These are phyloP conservation scores for Pangasianodon gigas DNA, from an alignment of 2,113 vertebrate species.

Conservation along the genomic window DNA sequence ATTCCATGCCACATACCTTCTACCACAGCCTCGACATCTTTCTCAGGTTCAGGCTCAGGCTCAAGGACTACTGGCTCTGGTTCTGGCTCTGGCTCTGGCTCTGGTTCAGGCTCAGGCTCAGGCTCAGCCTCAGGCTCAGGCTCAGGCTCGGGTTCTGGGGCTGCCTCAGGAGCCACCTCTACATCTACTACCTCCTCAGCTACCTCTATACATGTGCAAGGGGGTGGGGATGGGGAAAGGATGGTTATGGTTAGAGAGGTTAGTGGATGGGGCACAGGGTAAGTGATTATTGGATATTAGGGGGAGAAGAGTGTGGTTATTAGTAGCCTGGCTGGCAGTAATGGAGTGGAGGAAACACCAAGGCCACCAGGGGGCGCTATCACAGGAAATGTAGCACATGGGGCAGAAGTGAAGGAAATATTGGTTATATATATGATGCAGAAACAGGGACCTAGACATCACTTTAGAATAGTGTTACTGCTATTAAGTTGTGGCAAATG, in stretches of 20 bases:
- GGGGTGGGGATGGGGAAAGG: constrained; percentile 36
- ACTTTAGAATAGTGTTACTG: not conserved
- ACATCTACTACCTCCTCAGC: constrained; percentile 74
- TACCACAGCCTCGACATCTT: constrained; percentile 44
- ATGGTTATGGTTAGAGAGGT: constrained; percentile 36
- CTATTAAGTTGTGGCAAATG: not conserved
- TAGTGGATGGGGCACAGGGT: constrained; percentile 29
- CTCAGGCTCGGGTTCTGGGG: constrained; percentile 68
- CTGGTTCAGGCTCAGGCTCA: constrained; percentile 61
- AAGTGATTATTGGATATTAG: constrained; percentile 11
- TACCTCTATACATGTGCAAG: constrained; percentile 72
- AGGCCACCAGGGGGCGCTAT: not conserved
- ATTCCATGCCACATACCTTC: constrained; percentile 82
- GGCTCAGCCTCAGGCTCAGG: constrained; percentile 64
- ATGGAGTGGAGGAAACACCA: not conserved
- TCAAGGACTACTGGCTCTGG: constrained; percentile 59
- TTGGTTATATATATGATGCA: constrained; percentile 5
- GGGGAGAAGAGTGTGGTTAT: constrained; percentile 6
- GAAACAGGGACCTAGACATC: constrained; percentile 22
- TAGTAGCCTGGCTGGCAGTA: not conserved
- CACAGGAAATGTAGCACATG: constrained; percentile 2
- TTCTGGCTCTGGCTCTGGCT: constrained; percentile 50
- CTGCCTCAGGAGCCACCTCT: constrained; percentile 76
- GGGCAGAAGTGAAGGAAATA: constrained; percentile 16
- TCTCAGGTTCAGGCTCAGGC: constrained; percentile 58